These are phyloP conservation scores for Calcarius lapponicus DNA, from an alignment of 2,797 vertebrate species.

Conservation along the genomic window DNA sequence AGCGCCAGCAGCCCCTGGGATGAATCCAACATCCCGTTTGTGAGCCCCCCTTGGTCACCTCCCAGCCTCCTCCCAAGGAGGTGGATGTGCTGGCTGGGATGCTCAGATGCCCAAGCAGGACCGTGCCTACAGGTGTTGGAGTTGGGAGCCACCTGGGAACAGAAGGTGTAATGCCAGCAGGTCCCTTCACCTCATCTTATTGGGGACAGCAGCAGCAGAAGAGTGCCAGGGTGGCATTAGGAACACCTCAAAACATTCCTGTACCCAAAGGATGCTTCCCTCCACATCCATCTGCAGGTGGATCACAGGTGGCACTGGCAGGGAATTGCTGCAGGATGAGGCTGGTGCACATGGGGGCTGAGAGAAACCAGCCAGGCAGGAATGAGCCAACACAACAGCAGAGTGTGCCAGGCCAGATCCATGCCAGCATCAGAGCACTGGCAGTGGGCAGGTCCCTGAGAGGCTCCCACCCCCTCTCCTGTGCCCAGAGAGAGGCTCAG, in stretches of 20 bases:
- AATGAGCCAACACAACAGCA: not conserved
- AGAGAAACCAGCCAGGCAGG: not conserved
- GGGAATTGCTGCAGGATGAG: not conserved
- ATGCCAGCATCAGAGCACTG: not conserved
- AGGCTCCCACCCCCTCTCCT: not conserved
- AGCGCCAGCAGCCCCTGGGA: not conserved
- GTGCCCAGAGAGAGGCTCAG: not conserved
- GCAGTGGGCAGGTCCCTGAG: not conserved
- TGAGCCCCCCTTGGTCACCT: not conserved
- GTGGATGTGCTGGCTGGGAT: not conserved
- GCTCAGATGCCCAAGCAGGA: fast-evolving
- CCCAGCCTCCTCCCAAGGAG: not conserved
- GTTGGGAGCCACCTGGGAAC: not conserved
- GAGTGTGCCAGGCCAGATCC: not conserved
- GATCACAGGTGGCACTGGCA: not conserved
- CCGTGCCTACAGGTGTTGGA: fast-evolving
- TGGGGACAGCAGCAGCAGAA: not conserved
- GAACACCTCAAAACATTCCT: fast-evolving
- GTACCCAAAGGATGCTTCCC: not conserved
- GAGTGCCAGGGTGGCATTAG: fast-evolving
- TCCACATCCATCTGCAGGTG: fast-evolving
- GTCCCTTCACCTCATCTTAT: fast-evolving
- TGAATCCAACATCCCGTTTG: not conserved
- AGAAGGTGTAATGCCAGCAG: not conserved
- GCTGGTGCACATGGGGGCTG: not conserved